Percentiles rank a stretch among this genome's conserved stretches.
Evolutionary conservation across 2,797 vertebrate species (phyloP).

Genomic region (Paguma larvata): DNA sequence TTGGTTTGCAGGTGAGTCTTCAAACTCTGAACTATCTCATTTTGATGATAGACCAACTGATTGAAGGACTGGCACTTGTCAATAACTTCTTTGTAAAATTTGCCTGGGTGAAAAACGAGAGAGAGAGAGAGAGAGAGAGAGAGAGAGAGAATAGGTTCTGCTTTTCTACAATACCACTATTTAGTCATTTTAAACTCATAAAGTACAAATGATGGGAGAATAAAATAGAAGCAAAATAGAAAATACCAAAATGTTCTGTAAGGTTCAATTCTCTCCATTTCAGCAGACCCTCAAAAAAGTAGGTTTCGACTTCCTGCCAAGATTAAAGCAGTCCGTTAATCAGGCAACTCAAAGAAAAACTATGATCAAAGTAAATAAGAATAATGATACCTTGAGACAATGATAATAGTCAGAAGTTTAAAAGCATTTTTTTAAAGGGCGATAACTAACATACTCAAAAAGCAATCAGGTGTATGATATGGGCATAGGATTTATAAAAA

Average conservation of each 20-base stretch:
- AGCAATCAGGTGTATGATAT: neutral
- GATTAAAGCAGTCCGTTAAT: constrained; percentile 73
- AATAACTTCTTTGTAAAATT: constrained; percentile 94
- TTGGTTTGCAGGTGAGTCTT: constrained; percentile 94
- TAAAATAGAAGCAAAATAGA: constrained; percentile 67
- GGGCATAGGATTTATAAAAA: neutral
- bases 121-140: neutral
- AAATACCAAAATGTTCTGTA: constrained; percentile 95
- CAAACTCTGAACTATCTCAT: constrained; percentile 93
- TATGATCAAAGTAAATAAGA: neutral
- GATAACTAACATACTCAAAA: constrained; percentile 18
- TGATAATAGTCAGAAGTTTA: neutral
- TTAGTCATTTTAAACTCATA: neutral
- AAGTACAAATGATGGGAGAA: neutral
- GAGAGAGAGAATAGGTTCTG: constrained; percentile 26
- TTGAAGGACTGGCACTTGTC: constrained; percentile 97
- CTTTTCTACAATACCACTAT: constrained; percentile 1
- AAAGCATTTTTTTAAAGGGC: neutral
- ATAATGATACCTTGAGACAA: neutral
- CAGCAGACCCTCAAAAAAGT: constrained; percentile 95
- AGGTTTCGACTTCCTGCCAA: constrained; percentile 96
- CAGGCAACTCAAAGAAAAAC: constrained; percentile 40
- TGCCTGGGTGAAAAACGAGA: constrained; percentile 87
- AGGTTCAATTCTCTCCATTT: constrained; percentile 99
- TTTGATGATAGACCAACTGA: constrained; percentile 97